Conservation (phyloP, 1,140 invertebrate species). For the Yoshiicerus persimilis region DNA sequence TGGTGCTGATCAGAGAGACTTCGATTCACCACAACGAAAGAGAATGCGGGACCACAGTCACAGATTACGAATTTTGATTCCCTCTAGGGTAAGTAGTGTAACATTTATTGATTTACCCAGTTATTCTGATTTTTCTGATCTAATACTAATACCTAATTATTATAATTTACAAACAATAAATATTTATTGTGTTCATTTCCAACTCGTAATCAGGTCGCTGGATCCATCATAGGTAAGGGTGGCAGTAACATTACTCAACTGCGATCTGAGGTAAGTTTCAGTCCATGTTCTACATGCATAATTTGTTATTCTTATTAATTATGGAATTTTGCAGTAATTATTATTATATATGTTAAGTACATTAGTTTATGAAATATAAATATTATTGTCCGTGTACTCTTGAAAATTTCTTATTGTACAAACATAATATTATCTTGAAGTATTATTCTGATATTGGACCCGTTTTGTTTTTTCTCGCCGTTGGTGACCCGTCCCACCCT, state of each 20-base stretch:
- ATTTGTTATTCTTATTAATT: no score
- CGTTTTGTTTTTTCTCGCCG: slow-evolving; percentile 49
- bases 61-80: slow-evolving; percentile 48
- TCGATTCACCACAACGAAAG: slow-evolving; percentile 48
- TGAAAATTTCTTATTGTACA: not conserved
- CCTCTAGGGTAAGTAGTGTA: slow-evolving; percentile 47
- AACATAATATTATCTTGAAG: slow-evolving; percentile 26
- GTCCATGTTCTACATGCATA: not conserved
- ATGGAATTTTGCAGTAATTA: no score
- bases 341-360: not conserved
- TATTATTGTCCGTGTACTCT: not conserved
- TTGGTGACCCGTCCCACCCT: slow-evolving; percentile 45
- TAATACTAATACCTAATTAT: no score
- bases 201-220: slow-evolving; percentile 64
- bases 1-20: slow-evolving; percentile 42
- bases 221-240: slow-evolving; percentile 93
- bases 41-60: slow-evolving; percentile 46
- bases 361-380: not conserved
- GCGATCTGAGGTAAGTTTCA: slow-evolving; percentile 81
- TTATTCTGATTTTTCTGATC: no score
- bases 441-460: slow-evolving; percentile 47
- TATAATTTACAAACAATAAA: no score
- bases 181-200: not conserved
- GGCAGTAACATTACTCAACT: slow-evolving; percentile 92
- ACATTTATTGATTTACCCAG: no score